Percentiles rank a stretch among this genome's conserved stretches.
Conservation (phyloP, 2,888 invertebrate species). For the Orgyia antiqua region DNA sequence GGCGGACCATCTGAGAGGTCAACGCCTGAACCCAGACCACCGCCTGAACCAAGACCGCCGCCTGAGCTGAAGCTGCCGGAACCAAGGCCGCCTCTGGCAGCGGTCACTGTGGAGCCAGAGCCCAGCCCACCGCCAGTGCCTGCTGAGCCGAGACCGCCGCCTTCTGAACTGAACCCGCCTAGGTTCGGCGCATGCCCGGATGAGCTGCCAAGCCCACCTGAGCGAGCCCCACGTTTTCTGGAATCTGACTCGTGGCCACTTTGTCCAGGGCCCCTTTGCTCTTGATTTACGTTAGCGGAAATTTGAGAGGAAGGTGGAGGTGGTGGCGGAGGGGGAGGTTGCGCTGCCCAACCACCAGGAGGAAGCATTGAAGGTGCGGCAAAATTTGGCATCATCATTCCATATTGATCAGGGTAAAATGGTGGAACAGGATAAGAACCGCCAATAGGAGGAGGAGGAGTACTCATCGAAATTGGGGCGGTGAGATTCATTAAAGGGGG, state of each 20-base stretch:
- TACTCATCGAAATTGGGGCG: conserved; percentile 63
- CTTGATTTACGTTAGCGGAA: conserved; percentile 43
- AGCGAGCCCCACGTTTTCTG: conserved; percentile 60
- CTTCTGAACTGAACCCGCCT: conserved; percentile 36
- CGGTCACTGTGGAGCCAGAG: conserved; percentile 32
- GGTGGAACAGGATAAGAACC: conserved; percentile 55
- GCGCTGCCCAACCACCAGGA: conserved; percentile 49
- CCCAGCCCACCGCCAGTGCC: conserved; percentile 15
- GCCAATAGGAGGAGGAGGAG: conserved; percentile 54
- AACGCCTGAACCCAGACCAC: conserved; percentile 37
- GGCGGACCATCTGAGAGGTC: conserved; percentile 28
- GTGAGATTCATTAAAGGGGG: conserved; percentile 51
- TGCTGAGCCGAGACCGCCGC: conserved; percentile 31
- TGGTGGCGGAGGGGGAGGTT: conserved; percentile 60
- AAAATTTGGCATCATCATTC: conserved; percentile 57
- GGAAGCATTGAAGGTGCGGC: conserved; percentile 34
- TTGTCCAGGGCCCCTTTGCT: conserved; percentile 55
- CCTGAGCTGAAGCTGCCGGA: conserved; percentile 16
- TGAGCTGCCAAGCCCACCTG: conserved; percentile 32
- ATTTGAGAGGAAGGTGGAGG: conserved; percentile 47
- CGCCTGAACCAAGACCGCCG: conserved; percentile 28
- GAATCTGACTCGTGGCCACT: conserved; percentile 69
- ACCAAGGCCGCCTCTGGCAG: conserved; percentile 9
- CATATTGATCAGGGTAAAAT: conserved; percentile 65
- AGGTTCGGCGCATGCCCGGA: conserved; percentile 30